Evolutionary conservation across 2,797 vertebrate species (phyloP), one percentile per base, ranked within the genome.

Genomic region (Leuciscus waleckii): DNA sequence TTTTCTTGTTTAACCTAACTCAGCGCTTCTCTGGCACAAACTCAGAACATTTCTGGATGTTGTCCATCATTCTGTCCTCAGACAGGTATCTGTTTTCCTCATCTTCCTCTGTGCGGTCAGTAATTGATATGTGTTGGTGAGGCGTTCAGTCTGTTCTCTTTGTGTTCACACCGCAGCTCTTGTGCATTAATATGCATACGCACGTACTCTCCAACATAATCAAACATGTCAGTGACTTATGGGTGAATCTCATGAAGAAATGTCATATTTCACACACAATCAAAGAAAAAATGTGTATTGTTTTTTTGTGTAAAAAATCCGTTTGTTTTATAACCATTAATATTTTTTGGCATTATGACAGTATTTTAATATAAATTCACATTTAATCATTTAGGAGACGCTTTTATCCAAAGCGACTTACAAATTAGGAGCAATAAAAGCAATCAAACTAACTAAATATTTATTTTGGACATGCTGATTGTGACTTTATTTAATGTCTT

Each of bases 71-170:
- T 63, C 76, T 79, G 65, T 70, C 58, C 35, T 83, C 63, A 32
- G 51, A 81, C 81, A 83, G 71, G 71, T 87, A 77, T 89, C 79
- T 84, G 56, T 63, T 78, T 86, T 39, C 69, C 85, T 85, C 63
- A 75, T 77, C 68, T 82, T 35, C 76, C 35, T 76, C 54, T 77
- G 71, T 82, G 35, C 39, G 46, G 68, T 58, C 68, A 35, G 76
- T 79, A 68, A 87, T 29, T 26, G 49, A 84, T 43, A 73, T 21
- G 23, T 83, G 43, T 58, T 61, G 10, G 21, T 41, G 54, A 70
- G 56, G 39, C 46, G 83, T 79, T 79, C 35, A 32, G 39, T 46
- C 32, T 78, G 74, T 79, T 83, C 46, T 58, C 56, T 67, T 23
- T 71, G 41, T 74, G 75, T 46, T 58, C 37, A 49, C 67, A 71